Conservation (phyloP, 2,113 vertebrate genomes). For the Daboia siamensis region DNA sequence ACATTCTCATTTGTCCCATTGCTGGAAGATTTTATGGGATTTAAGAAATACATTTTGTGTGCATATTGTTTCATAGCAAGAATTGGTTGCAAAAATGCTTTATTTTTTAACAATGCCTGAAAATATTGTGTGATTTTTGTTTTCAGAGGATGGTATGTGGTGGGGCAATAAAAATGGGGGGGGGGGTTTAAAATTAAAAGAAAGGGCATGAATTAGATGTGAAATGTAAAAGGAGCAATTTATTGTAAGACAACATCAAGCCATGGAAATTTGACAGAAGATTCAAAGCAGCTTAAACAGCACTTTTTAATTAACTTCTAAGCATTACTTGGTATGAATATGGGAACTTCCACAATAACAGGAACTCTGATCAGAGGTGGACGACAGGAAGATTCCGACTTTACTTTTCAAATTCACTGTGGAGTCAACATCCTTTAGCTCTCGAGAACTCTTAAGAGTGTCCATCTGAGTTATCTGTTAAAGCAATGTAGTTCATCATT, state of each 20-base stretch:
- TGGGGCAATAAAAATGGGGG: constrained; percentile 83
- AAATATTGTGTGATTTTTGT: constrained; percentile 85
- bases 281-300: constrained; percentile 84
- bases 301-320: constrained; percentile 81
- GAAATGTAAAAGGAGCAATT: constrained; percentile 81
- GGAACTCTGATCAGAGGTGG: constrained; percentile 72
- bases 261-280: constrained; percentile 94
- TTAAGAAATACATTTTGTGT: constrained; percentile 84
- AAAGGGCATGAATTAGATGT: constrained; percentile 83
- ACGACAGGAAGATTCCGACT: constrained; percentile 70
- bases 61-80: constrained; percentile 90
- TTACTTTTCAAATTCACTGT: constrained; percentile 69
- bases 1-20: constrained; percentile 78
- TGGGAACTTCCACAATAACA: constrained; percentile 71
- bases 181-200: constrained; percentile 83
- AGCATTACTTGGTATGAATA: constrained; percentile 73
- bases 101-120: constrained; percentile 94
- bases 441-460: constrained; percentile 62
- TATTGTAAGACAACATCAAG: constrained; percentile 93
- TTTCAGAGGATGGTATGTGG: constrained; percentile 84
- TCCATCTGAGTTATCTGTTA: constrained; percentile 71
- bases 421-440: constrained; percentile 69
- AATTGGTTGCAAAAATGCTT: constrained; percentile 88
- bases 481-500: constrained; percentile 64
- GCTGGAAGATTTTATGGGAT: constrained; percentile 82